These are phyloP conservation scores for Mallateleia sp. DNA, from an alignment of 2,888 invertebrate species.

Conservation along the genomic window DNA sequence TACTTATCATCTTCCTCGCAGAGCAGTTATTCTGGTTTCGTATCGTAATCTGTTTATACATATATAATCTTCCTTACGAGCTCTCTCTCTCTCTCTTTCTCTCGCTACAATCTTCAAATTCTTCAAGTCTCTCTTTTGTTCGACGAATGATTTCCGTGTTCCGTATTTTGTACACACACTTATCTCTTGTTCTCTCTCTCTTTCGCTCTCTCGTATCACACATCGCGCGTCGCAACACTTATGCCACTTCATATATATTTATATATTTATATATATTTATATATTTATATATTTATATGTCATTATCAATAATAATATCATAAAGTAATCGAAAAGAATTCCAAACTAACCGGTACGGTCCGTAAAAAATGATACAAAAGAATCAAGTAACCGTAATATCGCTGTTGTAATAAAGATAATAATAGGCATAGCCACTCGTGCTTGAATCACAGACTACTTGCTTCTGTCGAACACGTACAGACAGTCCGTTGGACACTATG, in stretches of 20 bases:
- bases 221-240: conserved; percentile 56
- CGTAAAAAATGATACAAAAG: conserved; percentile 70
- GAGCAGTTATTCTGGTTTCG: conserved; percentile 84
- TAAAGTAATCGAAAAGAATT: conserved; percentile 51
- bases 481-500: conserved; percentile 89
- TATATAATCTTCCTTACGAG: conserved; percentile 77
- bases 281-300: conserved; percentile 83
- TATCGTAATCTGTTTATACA: conserved; percentile 84
- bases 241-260: conserved; percentile 63
- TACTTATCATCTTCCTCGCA: conserved; percentile 82
- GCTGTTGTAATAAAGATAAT: conserved; percentile 88
- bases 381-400: conserved; percentile 77
- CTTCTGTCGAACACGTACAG: conserved; percentile 87
- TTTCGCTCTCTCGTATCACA: conserved; percentile 51
- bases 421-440: conserved; percentile 89
- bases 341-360: conserved; percentile 28
- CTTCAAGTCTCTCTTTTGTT: conserved; percentile 41
- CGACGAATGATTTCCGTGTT: conserved; percentile 67
- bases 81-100: conserved; percentile 24
- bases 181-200: background rate
- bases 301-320: conserved; percentile 87
- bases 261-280: conserved; percentile 73
- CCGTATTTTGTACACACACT: conserved; percentile 57
- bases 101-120: conserved; percentile 26
- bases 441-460: conserved; percentile 89